phyloP scores from a whole-genome alignment of 1,140 invertebrate species.

The Brachionus plicatilis region DNA sequence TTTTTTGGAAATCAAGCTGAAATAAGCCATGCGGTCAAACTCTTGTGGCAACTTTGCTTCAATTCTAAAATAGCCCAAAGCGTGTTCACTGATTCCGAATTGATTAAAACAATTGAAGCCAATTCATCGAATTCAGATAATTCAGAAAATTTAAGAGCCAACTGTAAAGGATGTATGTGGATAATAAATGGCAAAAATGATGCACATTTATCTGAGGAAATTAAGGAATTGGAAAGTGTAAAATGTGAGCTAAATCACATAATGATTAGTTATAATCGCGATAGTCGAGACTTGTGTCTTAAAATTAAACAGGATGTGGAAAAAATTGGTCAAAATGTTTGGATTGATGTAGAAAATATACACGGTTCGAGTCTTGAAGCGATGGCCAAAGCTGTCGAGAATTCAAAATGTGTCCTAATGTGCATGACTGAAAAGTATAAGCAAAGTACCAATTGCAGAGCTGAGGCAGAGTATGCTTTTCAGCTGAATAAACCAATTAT shows the following conservation, averaged over 20 bases:
- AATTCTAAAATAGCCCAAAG: background rate
- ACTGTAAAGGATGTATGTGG: background rate
- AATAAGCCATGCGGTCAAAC: background rate
- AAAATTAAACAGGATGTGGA: background rate
- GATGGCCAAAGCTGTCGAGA: slow-evolving; percentile 41
- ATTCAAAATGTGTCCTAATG: background rate
- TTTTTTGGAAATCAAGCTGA: background rate
- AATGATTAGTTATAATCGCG: slow-evolving; percentile 26
- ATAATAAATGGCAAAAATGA: background rate
- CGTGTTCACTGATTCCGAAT: background rate
- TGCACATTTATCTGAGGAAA: background rate
- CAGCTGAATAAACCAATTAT: slow-evolving; percentile 32
- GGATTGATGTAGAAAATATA: slow-evolving; percentile 30
- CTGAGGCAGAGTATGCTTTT: slow-evolving; percentile 27
- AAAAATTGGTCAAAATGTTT: background rate
- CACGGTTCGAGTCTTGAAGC: slow-evolving; percentile 37
- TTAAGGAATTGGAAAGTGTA: background rate
- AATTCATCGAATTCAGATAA: background rate
- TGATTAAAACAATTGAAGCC: background rate
- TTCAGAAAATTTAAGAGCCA: background rate
- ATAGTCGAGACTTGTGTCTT: background rate
- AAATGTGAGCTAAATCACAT: background rate
- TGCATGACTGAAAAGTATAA: slow-evolving; percentile 28
- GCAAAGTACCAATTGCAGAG: background rate
- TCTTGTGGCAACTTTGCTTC: slow-evolving; percentile 9